These are phyloP conservation scores for Hephaestus fuliginosus DNA, from an alignment of 2,797 vertebrate genomes.

Conservation along the genomic window DNA sequence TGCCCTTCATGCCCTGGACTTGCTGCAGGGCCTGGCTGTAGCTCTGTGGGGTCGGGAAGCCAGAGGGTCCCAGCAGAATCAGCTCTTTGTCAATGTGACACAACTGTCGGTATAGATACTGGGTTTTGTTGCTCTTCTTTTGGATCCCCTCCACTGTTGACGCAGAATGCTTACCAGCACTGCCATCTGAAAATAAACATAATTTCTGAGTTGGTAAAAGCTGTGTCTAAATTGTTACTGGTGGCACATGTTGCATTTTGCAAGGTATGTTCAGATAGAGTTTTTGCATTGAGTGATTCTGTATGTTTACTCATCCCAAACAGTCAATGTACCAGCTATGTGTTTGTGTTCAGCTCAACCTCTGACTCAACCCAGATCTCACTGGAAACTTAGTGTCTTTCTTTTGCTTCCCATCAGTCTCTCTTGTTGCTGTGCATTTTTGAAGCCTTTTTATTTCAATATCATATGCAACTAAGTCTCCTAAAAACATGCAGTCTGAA, in stretches of 20 bases:
- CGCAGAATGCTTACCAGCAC: constrained; percentile 26
- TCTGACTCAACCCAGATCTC: neutral
- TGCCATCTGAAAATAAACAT: constrained; percentile 71
- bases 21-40: constrained; percentile 85
- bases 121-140: constrained; percentile 76
- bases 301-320: neutral
- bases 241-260: neutral
- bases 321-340: neutral
- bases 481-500: neutral
- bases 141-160: constrained; percentile 56
- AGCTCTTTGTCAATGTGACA: constrained; percentile 87
- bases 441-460: no score
- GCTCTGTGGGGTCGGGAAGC: constrained; percentile 83
- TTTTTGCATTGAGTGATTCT: neutral
- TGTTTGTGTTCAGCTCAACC: neutral
- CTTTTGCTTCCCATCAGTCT: neutral
- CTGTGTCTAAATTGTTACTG: neutral
- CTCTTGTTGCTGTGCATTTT: neutral
- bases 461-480: no score
- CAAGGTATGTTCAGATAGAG: neutral
- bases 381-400: neutral
- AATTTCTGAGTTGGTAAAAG: neutral
- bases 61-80: constrained; percentile 79
- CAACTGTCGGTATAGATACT: constrained; percentile 88
- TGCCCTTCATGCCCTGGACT: constrained; percentile 87